phyloP scores from a whole-genome alignment of 64 coral and sea anemone genomes.

The Montipora foliosa region DNA sequence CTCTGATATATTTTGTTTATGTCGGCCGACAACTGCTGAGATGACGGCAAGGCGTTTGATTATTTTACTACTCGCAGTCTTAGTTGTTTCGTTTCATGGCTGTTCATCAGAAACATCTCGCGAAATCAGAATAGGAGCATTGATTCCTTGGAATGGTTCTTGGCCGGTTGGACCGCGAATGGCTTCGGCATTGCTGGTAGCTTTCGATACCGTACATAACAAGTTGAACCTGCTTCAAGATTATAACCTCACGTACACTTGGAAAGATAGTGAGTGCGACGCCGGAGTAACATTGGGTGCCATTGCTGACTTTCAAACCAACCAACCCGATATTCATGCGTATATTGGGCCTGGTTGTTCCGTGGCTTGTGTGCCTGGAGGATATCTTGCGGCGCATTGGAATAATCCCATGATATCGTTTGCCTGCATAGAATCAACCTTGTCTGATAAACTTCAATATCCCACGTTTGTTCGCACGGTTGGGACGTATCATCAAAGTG shows the following conservation, averaged over 20 bases:
- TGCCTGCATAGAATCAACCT: constrained; percentile 51
- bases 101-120: background rate
- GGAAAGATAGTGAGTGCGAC: constrained; percentile 65
- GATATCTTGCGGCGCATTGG: constrained; percentile 71
- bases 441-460: constrained; percentile 71
- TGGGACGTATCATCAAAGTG: constrained; percentile 53
- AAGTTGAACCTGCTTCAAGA: constrained; percentile 36
- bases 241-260: constrained; percentile 74
- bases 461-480: constrained; percentile 86
- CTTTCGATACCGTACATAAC: constrained; percentile 38
- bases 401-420: constrained; percentile 87
- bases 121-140: constrained; percentile 68
- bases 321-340: constrained; percentile 60
- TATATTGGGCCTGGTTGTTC: constrained; percentile 77
- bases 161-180: constrained; percentile 62
- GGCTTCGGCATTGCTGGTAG: constrained; percentile 65
- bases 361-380: constrained; percentile 70
- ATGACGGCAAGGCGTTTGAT: background rate
- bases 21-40: background rate
- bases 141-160: constrained; percentile 78
- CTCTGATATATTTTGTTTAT: background rate
- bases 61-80: background rate
- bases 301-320: constrained; percentile 51
- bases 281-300: constrained; percentile 61
- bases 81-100: background rate